A percentile compares a stretch with the other conserved stretches of the same genome.
These are phyloP conservation scores for Patagioenas fasciata DNA, from an alignment of 2,113 vertebrate genomes.

Conservation along the genomic window DNA sequence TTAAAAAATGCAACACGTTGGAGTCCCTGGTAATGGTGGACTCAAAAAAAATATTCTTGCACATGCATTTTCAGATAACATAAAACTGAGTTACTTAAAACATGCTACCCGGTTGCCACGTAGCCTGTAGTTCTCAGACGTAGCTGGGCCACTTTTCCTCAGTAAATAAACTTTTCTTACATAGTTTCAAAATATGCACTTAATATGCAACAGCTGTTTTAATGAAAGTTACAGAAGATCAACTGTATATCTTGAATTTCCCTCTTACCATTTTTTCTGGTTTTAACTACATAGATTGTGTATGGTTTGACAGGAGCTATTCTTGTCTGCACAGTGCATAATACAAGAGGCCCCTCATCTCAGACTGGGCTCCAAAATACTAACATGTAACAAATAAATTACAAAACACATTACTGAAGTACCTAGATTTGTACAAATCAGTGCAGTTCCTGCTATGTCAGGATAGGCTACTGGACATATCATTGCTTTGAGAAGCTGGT, in stretches of 20 bases:
- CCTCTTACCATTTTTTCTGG: background rate
- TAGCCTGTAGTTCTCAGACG: background rate
- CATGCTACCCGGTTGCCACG: background rate
- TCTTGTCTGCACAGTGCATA: background rate
- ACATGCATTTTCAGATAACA: background rate
- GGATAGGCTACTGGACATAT: accelerated
- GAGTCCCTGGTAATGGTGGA: background rate
- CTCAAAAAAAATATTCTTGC: background rate
- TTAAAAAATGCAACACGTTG: background rate
- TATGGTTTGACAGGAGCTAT: background rate
- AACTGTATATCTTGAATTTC: background rate
- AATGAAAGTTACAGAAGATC: background rate
- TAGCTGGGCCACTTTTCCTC: background rate
- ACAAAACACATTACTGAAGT: background rate
- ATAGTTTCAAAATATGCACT: background rate
- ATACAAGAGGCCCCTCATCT: background rate
- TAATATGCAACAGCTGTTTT: background rate
- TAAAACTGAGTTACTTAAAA: background rate
- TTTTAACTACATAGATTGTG: background rate
- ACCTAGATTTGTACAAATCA: background rate
- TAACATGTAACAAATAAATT: background rate
- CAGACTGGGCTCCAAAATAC: background rate
- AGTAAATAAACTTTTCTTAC: background rate
- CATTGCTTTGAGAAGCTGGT: background rate
- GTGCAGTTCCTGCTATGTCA: background rate